These are phyloP conservation scores for Acromyrmex charruanus DNA, from an alignment of 1,140 invertebrate genomes.

Conservation along the genomic window DNA sequence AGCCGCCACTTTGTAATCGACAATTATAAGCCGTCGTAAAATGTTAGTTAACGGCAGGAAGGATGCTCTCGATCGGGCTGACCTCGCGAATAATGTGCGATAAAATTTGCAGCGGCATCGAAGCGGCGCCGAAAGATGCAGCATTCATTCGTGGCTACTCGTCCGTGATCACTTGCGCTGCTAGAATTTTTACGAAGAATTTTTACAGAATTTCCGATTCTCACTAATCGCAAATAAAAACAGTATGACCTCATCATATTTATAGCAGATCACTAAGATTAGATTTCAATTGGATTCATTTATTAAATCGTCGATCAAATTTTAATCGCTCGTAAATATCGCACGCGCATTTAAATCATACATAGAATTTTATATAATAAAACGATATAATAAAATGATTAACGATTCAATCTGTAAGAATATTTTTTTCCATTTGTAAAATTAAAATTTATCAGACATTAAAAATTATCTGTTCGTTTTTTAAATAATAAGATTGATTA, in stretches of 20 bases:
- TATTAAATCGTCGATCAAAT: neutral
- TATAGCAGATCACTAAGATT: neutral
- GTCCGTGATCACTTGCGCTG: constrained; percentile 15
- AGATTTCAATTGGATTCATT: constrained; percentile 10
- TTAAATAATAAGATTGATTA: neutral
- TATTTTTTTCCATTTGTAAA: neutral
- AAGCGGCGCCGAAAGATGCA: constrained; percentile 42
- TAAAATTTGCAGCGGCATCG: constrained; percentile 54
- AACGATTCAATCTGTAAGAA: neutral
- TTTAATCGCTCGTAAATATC: constrained; percentile 29
- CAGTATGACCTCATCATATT: neutral
- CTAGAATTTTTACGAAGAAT: constrained; percentile 42
- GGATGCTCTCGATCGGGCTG: constrained; percentile 54
- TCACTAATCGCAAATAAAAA: constrained; percentile 39
- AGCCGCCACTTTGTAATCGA: constrained; percentile 56
- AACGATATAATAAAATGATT: neutral
- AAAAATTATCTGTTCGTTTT: neutral
- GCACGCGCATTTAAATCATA: neutral
- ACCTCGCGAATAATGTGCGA: constrained; percentile 55
- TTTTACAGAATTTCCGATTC: neutral
- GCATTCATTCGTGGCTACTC: constrained; percentile 24
- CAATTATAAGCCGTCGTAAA: constrained; percentile 26
- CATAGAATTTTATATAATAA: neutral
- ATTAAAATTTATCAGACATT: neutral
- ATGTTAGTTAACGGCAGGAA: constrained; percentile 50